A percentile compares a stretch with the other conserved stretches of the same genome.
phyloP scores from a whole-genome alignment of 2,888 invertebrate genomes.

The Brenthis daphne region DNA sequence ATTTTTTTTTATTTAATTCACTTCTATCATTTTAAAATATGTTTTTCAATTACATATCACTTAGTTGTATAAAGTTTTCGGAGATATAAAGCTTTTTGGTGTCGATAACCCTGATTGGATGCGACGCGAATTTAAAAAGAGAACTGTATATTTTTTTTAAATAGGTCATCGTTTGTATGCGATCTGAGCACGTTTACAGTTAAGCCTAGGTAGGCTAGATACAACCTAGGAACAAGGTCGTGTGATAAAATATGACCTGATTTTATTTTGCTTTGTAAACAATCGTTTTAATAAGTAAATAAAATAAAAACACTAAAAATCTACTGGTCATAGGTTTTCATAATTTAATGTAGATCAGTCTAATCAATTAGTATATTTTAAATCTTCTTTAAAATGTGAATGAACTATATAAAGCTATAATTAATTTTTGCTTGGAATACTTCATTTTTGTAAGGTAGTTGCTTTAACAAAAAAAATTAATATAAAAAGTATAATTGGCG shows the following conservation, averaged over 20 bases:
- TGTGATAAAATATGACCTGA: conserved; percentile 24
- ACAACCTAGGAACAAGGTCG: conserved; percentile 30
- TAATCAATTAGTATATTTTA: too few relatives aligned
- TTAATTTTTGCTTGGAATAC: conserved; percentile 5
- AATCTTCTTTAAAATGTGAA: not conserved
- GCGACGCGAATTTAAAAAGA: conserved; percentile 73
- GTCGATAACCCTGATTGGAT: conserved; percentile 40
- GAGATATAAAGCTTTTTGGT: conserved; percentile 36
- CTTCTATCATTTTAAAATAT: too few relatives aligned
- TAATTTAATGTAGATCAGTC: too few relatives aligned
- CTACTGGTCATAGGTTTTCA: too few relatives aligned
- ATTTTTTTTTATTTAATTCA: too few relatives aligned
- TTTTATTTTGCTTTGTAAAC: conserved; percentile 17
- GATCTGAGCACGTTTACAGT: conserved; percentile 26
- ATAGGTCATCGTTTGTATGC: conserved; percentile 63
- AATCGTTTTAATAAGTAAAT: not conserved
- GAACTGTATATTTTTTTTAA: conserved; percentile 54
- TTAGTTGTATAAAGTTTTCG: conserved; percentile 6
- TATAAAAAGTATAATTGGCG: conserved; percentile 17
- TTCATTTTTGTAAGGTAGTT: not conserved
- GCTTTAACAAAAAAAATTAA: conserved; percentile 10
- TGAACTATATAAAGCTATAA: not conserved
- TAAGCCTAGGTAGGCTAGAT: conserved; percentile 25
- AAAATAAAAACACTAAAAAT: conserved; percentile 1
- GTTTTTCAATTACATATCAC: not conserved